Evolutionary conservation across 2,888 invertebrate genomes (phyloP).

Genomic region (Panzeria rudis): DNA sequence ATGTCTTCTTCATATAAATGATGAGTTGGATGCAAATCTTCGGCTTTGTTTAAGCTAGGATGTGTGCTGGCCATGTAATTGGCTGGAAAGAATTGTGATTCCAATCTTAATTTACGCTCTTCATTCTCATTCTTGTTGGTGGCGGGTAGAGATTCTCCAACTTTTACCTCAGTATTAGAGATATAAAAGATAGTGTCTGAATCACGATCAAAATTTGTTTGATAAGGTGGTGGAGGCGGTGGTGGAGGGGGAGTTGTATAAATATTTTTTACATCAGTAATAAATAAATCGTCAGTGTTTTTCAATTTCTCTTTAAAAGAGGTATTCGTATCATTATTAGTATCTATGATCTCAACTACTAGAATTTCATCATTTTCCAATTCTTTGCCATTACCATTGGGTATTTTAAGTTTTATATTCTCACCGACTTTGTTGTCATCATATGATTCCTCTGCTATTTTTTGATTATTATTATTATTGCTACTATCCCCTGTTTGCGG

Average conservation of each 20-base stretch:
- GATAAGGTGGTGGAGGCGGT: conserved; percentile 76
- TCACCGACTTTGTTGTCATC: conserved; percentile 55
- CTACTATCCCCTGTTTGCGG: conserved; percentile 76
- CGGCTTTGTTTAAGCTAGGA: conserved; percentile 59
- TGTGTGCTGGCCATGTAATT: conserved; percentile 78
- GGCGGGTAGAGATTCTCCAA: conserved; percentile 82
- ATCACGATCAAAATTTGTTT: conserved; percentile 80
- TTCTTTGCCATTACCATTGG: conserved; percentile 72
- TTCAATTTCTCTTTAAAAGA: conserved; percentile 73
- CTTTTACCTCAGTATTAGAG: conserved; percentile 84
- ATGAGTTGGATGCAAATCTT: conserved; percentile 41
- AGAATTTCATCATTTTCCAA: conserved; percentile 80
- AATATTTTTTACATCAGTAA: conserved; percentile 77
- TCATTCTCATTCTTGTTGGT: conserved; percentile 74
- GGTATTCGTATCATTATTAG: conserved; percentile 78
- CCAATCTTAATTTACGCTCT: conserved; percentile 78
- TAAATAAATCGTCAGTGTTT: conserved; percentile 80
- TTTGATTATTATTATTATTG: conserved; percentile 31
- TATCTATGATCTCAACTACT: conserved; percentile 82
- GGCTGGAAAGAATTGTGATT: conserved; percentile 82
- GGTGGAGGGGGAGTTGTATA: conserved; percentile 75
- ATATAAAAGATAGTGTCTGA: conserved; percentile 84
- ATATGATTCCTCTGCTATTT: conserved; percentile 29
- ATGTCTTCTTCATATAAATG: conserved; percentile 83
- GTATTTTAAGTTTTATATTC: conserved; percentile 65